These are phyloP conservation scores for Columba janthina DNA, from an alignment of 2,113 vertebrate species.

Conservation along the genomic window DNA sequence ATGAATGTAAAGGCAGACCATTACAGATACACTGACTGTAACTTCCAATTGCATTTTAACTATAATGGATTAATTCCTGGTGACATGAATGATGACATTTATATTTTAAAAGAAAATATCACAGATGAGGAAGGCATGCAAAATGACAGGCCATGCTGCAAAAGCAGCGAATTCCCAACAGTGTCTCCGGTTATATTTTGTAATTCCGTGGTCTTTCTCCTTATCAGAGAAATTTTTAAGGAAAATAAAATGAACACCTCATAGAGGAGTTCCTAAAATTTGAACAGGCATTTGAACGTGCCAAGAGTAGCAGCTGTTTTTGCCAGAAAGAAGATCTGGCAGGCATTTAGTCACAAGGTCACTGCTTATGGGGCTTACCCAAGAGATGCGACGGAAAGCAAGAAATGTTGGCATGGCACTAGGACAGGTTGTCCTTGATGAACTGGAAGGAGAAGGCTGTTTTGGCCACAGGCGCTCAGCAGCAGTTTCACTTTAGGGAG, in stretches of 20 bases:
- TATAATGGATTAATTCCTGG: background rate
- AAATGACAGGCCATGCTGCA: slow-evolving; percentile 27
- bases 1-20: background rate
- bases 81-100: background rate
- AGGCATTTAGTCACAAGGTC: slow-evolving; percentile 67
- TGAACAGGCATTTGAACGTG: slow-evolving; percentile 38
- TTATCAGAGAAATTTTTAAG: slow-evolving; percentile 46
- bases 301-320: slow-evolving; percentile 72
- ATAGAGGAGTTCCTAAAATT: slow-evolving; percentile 61
- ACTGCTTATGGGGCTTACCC: slow-evolving; percentile 65
- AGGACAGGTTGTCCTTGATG: slow-evolving; percentile 67
- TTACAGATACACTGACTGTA: background rate
- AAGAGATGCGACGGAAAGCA: slow-evolving; percentile 46
- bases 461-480: slow-evolving; percentile 56
- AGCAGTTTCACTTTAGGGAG: slow-evolving; percentile 13
- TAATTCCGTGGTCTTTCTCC: slow-evolving; percentile 1
- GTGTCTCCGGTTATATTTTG: slow-evolving; percentile 5
- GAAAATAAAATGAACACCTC: slow-evolving; percentile 64
- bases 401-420: slow-evolving; percentile 48
- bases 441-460: slow-evolving; percentile 68
- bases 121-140: background rate
- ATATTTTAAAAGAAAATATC: slow-evolving; percentile 3
- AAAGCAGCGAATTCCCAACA: slow-evolving; percentile 2
- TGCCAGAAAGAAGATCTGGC: slow-evolving; percentile 68
- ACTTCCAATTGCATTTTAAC: slow-evolving; percentile 10